These are phyloP conservation scores for Drosophila fungiperda DNA, from an alignment of 2,888 invertebrate species.

Conservation along the genomic window DNA sequence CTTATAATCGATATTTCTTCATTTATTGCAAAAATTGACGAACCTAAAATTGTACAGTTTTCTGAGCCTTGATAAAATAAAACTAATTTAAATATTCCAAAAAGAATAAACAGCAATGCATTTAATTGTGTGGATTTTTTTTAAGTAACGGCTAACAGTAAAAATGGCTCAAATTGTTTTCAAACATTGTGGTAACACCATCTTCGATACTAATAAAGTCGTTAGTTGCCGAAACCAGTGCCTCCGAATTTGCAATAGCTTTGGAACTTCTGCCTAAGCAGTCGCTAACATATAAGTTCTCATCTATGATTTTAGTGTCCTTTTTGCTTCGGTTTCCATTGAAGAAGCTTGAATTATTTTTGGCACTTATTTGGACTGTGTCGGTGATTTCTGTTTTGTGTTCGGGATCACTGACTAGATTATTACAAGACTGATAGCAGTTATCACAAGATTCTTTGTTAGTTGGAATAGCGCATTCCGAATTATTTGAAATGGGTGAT, in stretches of 20 bases:
- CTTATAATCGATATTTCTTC: neutral
- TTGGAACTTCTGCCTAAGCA: slow-evolving; percentile 54
- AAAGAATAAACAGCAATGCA: slow-evolving; percentile 59
- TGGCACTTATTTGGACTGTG: slow-evolving; percentile 46
- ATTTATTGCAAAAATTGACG: neutral
- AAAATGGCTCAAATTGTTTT: slow-evolving; percentile 46
- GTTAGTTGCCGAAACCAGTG: slow-evolving; percentile 38
- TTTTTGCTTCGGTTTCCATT: slow-evolving; percentile 51
- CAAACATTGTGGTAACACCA: slow-evolving; percentile 48
- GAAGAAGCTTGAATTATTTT: slow-evolving; percentile 59
- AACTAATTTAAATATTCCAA: neutral
- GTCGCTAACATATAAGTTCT: slow-evolving; percentile 46
- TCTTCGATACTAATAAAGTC: slow-evolving; percentile 57
- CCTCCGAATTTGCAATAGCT: slow-evolving; percentile 40
- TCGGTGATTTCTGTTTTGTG: slow-evolving; percentile 46
- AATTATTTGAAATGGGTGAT: slow-evolving; percentile 71
- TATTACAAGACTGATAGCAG: slow-evolving; percentile 54
- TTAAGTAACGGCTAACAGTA: slow-evolving; percentile 26
- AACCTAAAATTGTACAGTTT: neutral
- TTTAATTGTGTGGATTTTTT: slow-evolving; percentile 5
- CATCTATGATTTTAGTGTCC: slow-evolving; percentile 31
- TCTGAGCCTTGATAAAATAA: neutral
- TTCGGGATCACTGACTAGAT: slow-evolving; percentile 35
- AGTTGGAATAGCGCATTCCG: slow-evolving; percentile 53
- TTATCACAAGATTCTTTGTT: slow-evolving; percentile 64